Conservation (phyloP, 1,140 invertebrate genomes). For the Aphelenchoides avenae region DNA sequence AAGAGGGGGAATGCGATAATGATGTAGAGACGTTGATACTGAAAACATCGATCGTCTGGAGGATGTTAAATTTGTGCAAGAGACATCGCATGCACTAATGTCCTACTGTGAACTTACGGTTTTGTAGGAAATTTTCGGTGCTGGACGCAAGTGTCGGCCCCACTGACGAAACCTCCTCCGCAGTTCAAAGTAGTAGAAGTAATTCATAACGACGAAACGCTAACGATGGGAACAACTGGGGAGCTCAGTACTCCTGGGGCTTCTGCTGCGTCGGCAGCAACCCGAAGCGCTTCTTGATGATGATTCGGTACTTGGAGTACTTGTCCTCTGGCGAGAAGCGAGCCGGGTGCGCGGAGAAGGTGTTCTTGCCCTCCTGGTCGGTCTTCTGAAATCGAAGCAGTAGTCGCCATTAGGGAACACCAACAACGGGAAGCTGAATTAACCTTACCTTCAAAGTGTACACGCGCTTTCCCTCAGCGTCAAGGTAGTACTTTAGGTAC, state of each 20-base stretch:
- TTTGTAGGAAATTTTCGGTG: neutral
- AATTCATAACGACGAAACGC: neutral
- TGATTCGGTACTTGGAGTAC: conserved; percentile 82
- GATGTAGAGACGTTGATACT: conserved; percentile 33
- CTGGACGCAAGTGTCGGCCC: no score
- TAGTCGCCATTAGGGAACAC: neutral
- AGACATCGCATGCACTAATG: no score
- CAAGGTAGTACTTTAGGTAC: conserved; percentile 64
- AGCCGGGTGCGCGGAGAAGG: conserved; percentile 83
- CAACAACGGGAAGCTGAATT: neutral
- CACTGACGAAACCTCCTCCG: conserved; percentile 4
- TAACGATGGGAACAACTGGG: conserved; percentile 3
- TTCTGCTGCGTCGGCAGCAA: conserved; percentile 68
- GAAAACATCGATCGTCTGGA: no score
- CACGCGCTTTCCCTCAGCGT: conserved; percentile 62
- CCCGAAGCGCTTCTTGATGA: conserved; percentile 82
- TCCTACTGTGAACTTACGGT: no score
- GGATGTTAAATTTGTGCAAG: no score
- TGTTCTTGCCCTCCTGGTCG: conserved; percentile 73
- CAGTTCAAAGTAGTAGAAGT: conserved; percentile 8
- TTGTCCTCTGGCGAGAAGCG: conserved; percentile 92
- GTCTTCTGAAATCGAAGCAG: conserved; percentile 66
- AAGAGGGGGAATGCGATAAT: conserved; percentile 43
- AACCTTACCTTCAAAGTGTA: conserved; percentile 63
- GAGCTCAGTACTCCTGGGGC: conserved; percentile 9